phyloP scores from a whole-genome alignment of 1,140 invertebrate species.

The Dermatophagoides farinae region DNA sequence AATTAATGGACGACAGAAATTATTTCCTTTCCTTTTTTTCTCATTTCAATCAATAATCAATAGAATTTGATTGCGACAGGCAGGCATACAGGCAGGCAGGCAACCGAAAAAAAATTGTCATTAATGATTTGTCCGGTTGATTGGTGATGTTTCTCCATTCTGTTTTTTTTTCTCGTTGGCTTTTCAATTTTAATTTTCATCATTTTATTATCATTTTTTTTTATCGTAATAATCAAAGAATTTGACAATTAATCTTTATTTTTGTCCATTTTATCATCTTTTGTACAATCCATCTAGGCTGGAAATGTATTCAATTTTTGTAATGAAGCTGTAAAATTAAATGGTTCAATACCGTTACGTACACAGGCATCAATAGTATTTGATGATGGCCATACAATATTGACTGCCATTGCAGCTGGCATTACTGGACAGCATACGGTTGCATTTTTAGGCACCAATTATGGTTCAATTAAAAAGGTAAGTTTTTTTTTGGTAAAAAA shows the following conservation, averaged over 20 bases:
- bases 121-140: too few relatives aligned
- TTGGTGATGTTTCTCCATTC: too few relatives aligned
- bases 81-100: background rate
- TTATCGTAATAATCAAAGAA: background rate
- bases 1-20: background rate
- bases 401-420: background rate
- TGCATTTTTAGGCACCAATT: constrained; percentile 61
- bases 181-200: background rate
- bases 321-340: constrained; percentile 74
- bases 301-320: constrained; percentile 81
- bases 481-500: constrained; percentile 17
- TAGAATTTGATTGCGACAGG: background rate
- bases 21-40: background rate
- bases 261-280: background rate
- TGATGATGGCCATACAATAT: constrained; percentile 33
- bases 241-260: background rate
- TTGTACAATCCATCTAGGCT: constrained; percentile 31
- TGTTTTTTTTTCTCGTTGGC: background rate
- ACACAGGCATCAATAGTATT: constrained; percentile 46
- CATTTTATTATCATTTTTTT: background rate
- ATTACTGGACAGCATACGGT: constrained; percentile 43
- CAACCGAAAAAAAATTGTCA: too few relatives aligned
- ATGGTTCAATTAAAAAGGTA: constrained; percentile 57
- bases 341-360: constrained; percentile 56
- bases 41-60: background rate